A percentile compares a stretch with the other conserved stretches of the same genome.
phyloP scores from a whole-genome alignment of 2,113 vertebrate genomes.

The Naja naja region DNA sequence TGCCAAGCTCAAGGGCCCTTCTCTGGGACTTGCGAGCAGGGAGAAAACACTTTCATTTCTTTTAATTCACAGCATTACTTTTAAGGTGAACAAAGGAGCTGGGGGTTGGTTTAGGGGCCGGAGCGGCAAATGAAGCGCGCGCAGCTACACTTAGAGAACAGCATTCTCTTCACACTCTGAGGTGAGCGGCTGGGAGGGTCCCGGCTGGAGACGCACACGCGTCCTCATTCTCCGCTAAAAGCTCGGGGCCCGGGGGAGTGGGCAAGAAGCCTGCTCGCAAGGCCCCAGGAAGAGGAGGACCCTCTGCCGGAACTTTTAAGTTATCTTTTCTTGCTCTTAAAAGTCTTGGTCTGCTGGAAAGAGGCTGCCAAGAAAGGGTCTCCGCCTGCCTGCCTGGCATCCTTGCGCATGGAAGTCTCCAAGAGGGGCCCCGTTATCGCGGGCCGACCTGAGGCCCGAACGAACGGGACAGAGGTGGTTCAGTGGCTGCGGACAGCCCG shows the following conservation, averaged over 20 bases:
- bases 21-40: constrained; percentile 94
- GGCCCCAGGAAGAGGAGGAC: not conserved
- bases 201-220: constrained; percentile 73
- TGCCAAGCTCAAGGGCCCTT: constrained; percentile 99
- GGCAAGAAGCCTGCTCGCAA: constrained; percentile 13
- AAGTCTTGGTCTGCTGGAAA: not conserved
- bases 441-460: not conserved
- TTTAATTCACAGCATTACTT: constrained; percentile 99
- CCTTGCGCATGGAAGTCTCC: constrained; percentile 73
- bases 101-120: constrained; percentile 79
- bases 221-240: constrained; percentile 53
- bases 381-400: constrained; percentile 29
- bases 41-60: constrained; percentile 99
- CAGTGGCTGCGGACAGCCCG: not conserved
- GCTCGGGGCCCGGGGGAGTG: constrained; percentile 9
- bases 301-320: not conserved
- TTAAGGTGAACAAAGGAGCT: constrained; percentile 92
- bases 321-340: not conserved
- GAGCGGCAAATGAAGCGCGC: constrained; percentile 84
- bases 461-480: not conserved
- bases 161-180: constrained; percentile 71
- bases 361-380: constrained; percentile 15
- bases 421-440: constrained; percentile 51
- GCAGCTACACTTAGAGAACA: constrained; percentile 75
- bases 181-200: constrained; percentile 68